A percentile compares a stretch with the other conserved stretches of the same genome.
Evolutionary conservation across 1,140 invertebrate genomes (phyloP).

Genomic region (Calycopis cecrops): DNA sequence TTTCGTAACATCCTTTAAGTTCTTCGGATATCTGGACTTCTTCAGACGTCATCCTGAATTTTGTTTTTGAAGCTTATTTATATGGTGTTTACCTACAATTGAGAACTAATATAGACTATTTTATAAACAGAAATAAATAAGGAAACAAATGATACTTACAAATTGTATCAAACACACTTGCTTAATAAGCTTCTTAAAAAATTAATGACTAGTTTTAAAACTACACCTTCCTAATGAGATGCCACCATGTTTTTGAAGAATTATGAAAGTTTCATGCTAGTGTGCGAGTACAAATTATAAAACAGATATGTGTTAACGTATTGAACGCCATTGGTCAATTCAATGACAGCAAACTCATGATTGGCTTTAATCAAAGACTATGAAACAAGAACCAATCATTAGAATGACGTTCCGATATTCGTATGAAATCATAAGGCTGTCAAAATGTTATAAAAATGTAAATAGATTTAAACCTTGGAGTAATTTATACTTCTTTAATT

Average conservation of each 20-base stretch:
- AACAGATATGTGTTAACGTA: neutral
- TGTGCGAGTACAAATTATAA: neutral
- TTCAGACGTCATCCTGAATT: constrained; percentile 71
- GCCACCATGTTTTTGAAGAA: constrained; percentile 66
- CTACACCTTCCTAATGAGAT: constrained; percentile 63
- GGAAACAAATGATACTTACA: constrained; percentile 44
- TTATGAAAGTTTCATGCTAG: constrained; percentile 8
- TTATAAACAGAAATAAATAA: neutral
- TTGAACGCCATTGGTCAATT: neutral
- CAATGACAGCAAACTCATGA: neutral
- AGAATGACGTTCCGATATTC: neutral
- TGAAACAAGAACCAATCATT: neutral
- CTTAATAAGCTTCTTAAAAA: constrained; percentile 65
- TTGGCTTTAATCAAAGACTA: neutral
- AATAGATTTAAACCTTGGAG: too few relatives aligned
- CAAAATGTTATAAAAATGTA: too few relatives aligned
- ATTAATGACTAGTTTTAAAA: constrained; percentile 60
- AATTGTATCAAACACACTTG: constrained; percentile 71
- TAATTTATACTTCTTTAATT: too few relatives aligned
- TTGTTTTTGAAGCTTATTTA: constrained; percentile 66
- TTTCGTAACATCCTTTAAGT: constrained; percentile 81
- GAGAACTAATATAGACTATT: constrained; percentile 8
- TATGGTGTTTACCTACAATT: constrained; percentile 62
- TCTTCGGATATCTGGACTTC: constrained; percentile 65
- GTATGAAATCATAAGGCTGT: too few relatives aligned